Evolutionary conservation across 1,140 invertebrate species (phyloP).

Genomic region (Danaus melanippus): DNA sequence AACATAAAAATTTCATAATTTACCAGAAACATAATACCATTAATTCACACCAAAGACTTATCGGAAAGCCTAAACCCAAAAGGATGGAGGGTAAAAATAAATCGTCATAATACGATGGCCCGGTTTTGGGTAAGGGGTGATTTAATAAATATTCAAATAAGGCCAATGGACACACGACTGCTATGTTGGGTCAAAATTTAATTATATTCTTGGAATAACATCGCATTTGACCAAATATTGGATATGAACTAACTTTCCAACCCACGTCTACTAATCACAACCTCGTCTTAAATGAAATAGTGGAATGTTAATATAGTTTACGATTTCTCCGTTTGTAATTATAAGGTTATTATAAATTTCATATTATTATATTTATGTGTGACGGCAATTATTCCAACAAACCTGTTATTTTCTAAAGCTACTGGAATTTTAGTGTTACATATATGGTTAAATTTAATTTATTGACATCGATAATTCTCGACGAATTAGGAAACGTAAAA

Average conservation of each 20-base stretch:
- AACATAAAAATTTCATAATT: background rate
- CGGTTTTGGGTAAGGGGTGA: slow-evolving; percentile 28
- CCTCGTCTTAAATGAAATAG: too few species aligned
- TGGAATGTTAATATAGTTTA: too few species aligned
- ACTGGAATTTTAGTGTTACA: background rate
- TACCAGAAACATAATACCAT: background rate
- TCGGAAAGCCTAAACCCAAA: slow-evolving; percentile 12
- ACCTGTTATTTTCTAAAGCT: too few species aligned
- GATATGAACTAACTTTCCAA: slow-evolving; percentile 8
- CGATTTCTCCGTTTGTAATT: too few species aligned
- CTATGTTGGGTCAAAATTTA: too few species aligned
- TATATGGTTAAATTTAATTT: slow-evolving; percentile 11
- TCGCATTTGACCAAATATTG: too few species aligned
- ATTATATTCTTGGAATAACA: too few species aligned
- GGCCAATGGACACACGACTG: slow-evolving; percentile 24
- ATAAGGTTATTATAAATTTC: too few species aligned
- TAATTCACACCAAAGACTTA: slow-evolving; percentile 12
- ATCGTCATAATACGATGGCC: slow-evolving; percentile 25
- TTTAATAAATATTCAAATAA: slow-evolving; percentile 55
- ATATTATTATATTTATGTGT: too few species aligned
- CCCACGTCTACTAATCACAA: slow-evolving; percentile 2
- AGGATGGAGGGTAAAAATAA: slow-evolving; percentile 22
- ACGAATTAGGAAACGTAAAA: slow-evolving; percentile 12
- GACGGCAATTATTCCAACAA: too few species aligned
- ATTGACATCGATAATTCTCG: slow-evolving; percentile 7